Percentiles rank a stretch among this genome's conserved stretches.
phyloP scores from a whole-genome alignment of 2,113 vertebrate genomes.

The Montifringilla adamsi region DNA sequence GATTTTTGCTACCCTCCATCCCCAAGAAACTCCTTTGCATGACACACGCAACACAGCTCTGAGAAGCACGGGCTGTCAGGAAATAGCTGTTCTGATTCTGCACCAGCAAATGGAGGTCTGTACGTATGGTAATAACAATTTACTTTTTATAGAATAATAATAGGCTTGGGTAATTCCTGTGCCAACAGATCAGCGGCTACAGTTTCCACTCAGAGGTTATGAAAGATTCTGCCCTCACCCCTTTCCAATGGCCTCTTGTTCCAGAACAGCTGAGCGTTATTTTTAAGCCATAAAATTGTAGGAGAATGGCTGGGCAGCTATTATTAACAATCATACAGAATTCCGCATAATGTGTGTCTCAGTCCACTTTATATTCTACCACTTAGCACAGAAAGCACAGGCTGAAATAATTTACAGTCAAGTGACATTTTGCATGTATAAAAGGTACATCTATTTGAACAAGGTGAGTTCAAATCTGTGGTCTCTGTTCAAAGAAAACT shows the following conservation, averaged over 20 bases:
- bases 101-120: slow-evolving; percentile 15
- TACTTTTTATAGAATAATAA: slow-evolving; percentile 69
- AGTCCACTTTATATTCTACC: slow-evolving; percentile 8
- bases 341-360: slow-evolving; percentile 23
- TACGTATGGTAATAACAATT: slow-evolving; percentile 35
- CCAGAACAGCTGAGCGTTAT: slow-evolving; percentile 53
- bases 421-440: slow-evolving; percentile 38
- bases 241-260: slow-evolving; percentile 45
- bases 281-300: slow-evolving; percentile 61
- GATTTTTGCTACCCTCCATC: neutral
- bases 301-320: slow-evolving; percentile 38
- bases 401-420: slow-evolving; percentile 44
- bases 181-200: slow-evolving; percentile 52
- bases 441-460: slow-evolving; percentile 34
- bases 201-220: slow-evolving; percentile 41
- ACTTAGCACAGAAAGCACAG: neutral
- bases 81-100: neutral
- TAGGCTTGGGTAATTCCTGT: slow-evolving; percentile 42
- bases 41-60: neutral
- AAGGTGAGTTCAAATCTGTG: slow-evolving; percentile 24
- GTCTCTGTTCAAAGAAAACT: slow-evolving; percentile 2
- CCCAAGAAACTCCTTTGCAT: neutral
- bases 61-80: neutral
- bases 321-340: slow-evolving; percentile 59
- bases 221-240: slow-evolving; percentile 45